phyloP scores from a whole-genome alignment of 2,797 vertebrate genomes.

The Cichlasoma orientale region DNA sequence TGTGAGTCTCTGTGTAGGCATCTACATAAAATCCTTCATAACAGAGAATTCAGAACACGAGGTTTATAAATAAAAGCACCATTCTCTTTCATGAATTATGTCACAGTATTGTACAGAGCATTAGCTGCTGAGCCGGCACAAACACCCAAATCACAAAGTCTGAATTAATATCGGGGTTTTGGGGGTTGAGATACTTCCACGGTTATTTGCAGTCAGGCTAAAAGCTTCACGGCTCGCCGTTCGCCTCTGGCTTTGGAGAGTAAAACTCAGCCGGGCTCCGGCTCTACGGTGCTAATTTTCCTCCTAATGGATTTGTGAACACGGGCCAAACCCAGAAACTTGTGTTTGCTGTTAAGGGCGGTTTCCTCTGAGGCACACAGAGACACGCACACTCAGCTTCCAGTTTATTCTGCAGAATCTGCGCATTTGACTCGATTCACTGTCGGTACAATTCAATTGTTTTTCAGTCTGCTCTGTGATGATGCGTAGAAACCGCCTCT shows the following conservation, averaged over 20 bases:
- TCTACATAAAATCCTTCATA: neutral
- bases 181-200: neutral
- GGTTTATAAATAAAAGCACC: neutral
- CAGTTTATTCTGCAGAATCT: neutral
- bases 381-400: neutral
- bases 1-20: no score
- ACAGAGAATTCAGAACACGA: neutral
- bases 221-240: neutral
- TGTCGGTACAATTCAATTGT: neutral
- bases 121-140: neutral
- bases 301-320: neutral
- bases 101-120: neutral
- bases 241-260: conserved; percentile 9
- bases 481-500: neutral
- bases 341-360: neutral
- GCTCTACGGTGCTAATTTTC: conserved; percentile 2
- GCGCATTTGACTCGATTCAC: neutral
- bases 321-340: neutral
- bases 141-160: rapidly evolving
- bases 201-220: neutral
- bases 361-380: neutral
- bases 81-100: neutral
- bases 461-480: neutral
- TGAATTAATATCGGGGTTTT: neutral
- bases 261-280: neutral